Percentiles rank a stretch among this genome's conserved stretches.
Evolutionary conservation across 2,797 vertebrate species (phyloP).

Genomic region (Acrossocheilus wenchowensis): DNA sequence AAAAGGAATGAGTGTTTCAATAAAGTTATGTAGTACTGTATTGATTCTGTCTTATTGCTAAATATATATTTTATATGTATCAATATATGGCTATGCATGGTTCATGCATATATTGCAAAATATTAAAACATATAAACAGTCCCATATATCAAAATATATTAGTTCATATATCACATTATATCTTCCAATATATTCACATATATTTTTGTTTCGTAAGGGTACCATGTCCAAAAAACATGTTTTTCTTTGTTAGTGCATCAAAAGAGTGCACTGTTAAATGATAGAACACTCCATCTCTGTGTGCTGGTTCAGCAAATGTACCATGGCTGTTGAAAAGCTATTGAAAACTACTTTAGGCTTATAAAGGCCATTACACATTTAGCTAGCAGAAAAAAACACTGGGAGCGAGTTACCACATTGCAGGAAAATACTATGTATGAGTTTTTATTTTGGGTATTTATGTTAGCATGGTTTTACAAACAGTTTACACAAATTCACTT

Average conservation of each 20-base stretch:
- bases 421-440: not conserved
- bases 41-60: no score
- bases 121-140: no score
- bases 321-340: not conserved
- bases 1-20: no score
- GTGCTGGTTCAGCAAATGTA: not conserved
- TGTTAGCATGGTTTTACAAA: not conserved
- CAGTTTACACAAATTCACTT: not conserved
- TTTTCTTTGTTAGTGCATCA: not conserved
- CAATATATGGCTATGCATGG: no score
- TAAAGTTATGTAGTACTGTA: no score
- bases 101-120: no score
- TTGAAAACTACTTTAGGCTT: constrained; percentile 7
- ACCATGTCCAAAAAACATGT: not conserved
- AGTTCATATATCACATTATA: no score
- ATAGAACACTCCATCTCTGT: not conserved
- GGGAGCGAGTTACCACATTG: not conserved
- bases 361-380: not conserved
- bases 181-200: no score
- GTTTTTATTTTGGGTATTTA: not conserved
- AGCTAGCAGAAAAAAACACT: not conserved
- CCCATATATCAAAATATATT: no score
- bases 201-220: no score
- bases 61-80: no score
- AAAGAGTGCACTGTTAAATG: not conserved